Evolutionary conservation across 2,113 vertebrate genomes (phyloP), one percentile per base, ranked within the genome.

Genomic region (Dicaeum eximium): DNA sequence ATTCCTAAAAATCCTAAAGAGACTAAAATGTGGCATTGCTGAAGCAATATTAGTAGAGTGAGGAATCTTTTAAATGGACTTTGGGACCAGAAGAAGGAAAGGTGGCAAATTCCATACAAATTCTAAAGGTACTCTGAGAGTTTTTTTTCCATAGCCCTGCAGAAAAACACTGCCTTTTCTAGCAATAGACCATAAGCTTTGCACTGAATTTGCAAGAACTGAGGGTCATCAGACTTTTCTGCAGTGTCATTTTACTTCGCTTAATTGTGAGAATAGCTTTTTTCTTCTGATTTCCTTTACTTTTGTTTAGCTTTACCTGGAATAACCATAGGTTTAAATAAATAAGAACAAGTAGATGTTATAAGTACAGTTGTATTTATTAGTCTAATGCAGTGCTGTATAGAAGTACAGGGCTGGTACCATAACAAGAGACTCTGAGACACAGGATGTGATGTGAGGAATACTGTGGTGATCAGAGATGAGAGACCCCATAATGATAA

Each of bases 321-420:
- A 57, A 25, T 28, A 57, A 15, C 6, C 10, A 23, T 13, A 33
- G 9, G 11, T 57, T 72, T 42, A 33, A 25, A 48, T 7, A 28
- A 51, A 22, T 6, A 62, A 30, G 22, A 56, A 18, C 9, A 78
- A 56, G 11, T 11, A 28, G 17, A 35, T 13, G 10, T 42, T 65
- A 2, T 15, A 24, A 13, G 8, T 13, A 25, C 0, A 0, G 33
- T 40, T 7, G 3, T 21, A 35, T 88, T 65, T 70, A 31, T 7
- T 24, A n/a, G 23, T 21, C 17, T 33, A 50, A 44, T 38, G 38
- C 8, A 48, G 21, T 37, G 22, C 9, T 73, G 9, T 38, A 14
- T 44, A 54, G 18, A 60, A 79, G 35, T 72, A n/a, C 4, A 53
- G 31, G 20, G 9, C 27, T 82, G 23, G 9, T 42, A 61, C 1